Evolutionary conservation across 2,113 vertebrate species (phyloP), one percentile per base, ranked within the genome.

Genomic region (Tupaia tana): DNA sequence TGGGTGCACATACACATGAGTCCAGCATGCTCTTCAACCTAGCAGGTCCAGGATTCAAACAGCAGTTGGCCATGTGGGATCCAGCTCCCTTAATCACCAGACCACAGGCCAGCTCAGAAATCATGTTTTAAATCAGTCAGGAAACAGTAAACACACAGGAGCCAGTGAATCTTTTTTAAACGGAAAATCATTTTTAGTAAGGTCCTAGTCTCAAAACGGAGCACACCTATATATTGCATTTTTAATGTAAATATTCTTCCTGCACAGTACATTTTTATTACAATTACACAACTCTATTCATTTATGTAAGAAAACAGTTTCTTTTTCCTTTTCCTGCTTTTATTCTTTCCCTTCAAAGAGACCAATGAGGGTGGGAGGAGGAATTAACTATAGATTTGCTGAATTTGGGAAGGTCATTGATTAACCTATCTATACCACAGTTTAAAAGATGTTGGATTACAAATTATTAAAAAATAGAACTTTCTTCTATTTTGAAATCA

Each of bases 401-500:
- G 81, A 89, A 94, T 86, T 78, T 80, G 13, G 85, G 86, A 71
- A 95, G 66, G 93, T 64, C 69, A 91, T 90, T 92, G 91, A 95
- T 86, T 78, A 71, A 3, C 87, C 84, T 34, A 1, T 78, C 80
- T 77, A 74, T 77, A 86, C 66, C 9, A 43, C 67, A 18, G 27
- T 89, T 95, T 81, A 85, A 94, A 96, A 81, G 87, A 95, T 89
- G 67, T 67, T 97, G 71, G 52, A 52, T 97, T 97, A 96, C 95
- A 95, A 85, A 97, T 96, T 90, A 88, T 87, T 97, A 97, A 92
- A 97, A 95, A 96, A 97, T 93, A 85, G 1, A 84, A 85, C 96
- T 98, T 10, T 24, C 95, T 93, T 96, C 97, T 89, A 91, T 98
- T 98, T 97, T 97, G 97, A 97, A 97, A 95, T 92, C 73, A 91